Evolutionary conservation across 2,113 vertebrate genomes (phyloP), one percentile per base, ranked within the genome.

Genomic region (Festucalex cinctus): DNA sequence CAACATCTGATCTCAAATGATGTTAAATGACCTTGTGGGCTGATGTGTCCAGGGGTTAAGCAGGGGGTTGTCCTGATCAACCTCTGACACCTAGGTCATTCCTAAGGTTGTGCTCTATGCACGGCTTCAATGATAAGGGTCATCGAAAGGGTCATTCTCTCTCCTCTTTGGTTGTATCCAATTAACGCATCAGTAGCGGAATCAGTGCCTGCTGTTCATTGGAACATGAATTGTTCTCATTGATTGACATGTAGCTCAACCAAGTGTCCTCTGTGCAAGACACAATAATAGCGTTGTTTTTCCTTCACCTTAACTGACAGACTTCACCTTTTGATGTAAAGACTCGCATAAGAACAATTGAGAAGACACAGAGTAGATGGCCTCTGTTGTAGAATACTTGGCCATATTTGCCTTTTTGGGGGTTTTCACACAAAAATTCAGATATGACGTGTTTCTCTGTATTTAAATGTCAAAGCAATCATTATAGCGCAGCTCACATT

Each of bases 31-130:
- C 79, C 63, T 80, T 75, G 67, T 75, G 70, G 74, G 68, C 82
- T 83, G 85, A 87, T 81, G 83, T 86, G 85, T 85, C 68, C 75
- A 44, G 41, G 75, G 89, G 86, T 90, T 90, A 91, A 90, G 72
- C 81, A 73, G 83, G 84, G 84, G 83, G 28, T 77, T 85, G 82
- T 86, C 83, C 86, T 76, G 85, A 82, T 88, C 85, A 77, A 91
- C 91, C 90, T 82, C 73, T 91, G 90, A 92, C 90, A 84, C 77
- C 53, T 14, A 82, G 89, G 91, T 90, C 86, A 86, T 71, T 82
- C 78, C 76, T 75, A 60, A 80, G 85, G 86, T 82, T 82, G 76
- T 76, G 79, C 85, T 85, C 72, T 75, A 74, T 84, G 77, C 84
- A 82, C 36, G 19, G 72, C 63, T 73, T 66, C 72, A 83, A 83